phyloP scores from a whole-genome alignment of 92 coral and sea anemone genomes.

The Pocillopora meandrina region DNA sequence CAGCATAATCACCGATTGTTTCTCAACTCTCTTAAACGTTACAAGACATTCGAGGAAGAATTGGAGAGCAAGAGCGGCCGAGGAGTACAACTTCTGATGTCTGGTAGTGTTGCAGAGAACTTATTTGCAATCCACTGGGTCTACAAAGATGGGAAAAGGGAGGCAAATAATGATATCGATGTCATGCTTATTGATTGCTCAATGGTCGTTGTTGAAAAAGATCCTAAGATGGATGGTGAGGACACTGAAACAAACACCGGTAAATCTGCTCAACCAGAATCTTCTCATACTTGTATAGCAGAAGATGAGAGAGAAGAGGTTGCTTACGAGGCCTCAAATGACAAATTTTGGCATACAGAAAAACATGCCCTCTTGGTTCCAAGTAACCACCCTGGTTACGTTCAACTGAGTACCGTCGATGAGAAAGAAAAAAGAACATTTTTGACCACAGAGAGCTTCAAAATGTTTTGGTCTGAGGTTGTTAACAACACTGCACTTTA shows the following conservation, averaged over 20 bases:
- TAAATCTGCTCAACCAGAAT: not conserved
- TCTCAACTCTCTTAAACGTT: constrained; percentile 46
- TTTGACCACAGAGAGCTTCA: constrained; percentile 42
- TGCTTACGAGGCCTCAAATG: not conserved
- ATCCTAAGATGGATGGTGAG: not conserved
- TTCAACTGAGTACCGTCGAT: constrained; percentile 34
- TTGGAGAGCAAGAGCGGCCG: constrained; percentile 40
- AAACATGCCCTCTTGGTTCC: constrained; percentile 22
- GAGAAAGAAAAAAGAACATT: constrained; percentile 40
- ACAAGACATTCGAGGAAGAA: constrained; percentile 53
- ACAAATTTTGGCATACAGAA: not conserved
- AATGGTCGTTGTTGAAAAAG: constrained; percentile 32
- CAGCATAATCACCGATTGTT: constrained; percentile 41
- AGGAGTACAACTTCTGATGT: constrained; percentile 45
- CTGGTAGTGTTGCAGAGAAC: constrained; percentile 55
- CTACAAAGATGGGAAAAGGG: constrained; percentile 51
- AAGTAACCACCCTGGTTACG: constrained; percentile 50
- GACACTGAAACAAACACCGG: not conserved
- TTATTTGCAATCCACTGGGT: constrained; percentile 58
- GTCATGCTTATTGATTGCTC: constrained; percentile 57
- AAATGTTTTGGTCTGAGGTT: constrained; percentile 45
- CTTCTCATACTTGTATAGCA: not conserved
- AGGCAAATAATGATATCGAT: constrained; percentile 55
- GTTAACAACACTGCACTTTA: constrained; percentile 56
- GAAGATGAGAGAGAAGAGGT: not conserved